A percentile compares a stretch with the other conserved stretches of the same genome.
phyloP scores from a whole-genome alignment of 2,113 vertebrate species.

The Arvicanthis niloticus region DNA sequence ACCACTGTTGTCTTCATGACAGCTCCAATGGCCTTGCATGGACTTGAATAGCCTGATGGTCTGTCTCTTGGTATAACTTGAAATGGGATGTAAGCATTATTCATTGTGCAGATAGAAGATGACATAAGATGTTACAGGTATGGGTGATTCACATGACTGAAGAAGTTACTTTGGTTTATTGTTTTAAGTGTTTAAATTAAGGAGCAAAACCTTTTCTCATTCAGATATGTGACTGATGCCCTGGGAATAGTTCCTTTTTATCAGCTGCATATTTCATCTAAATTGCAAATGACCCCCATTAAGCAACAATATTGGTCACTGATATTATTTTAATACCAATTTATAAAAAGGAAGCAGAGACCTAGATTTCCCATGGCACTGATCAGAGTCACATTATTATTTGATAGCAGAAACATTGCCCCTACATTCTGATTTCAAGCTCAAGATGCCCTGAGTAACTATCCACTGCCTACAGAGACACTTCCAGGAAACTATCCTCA shows the following conservation, averaged over 20 bases:
- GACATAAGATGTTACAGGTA: accelerated
- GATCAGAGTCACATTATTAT: neutral
- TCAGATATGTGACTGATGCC: neutral
- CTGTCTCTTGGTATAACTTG: neutral
- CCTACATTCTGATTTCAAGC: neutral
- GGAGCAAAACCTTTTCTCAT: neutral
- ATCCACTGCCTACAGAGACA: neutral
- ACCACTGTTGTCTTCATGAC: neutral
- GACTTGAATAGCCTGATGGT: accelerated
- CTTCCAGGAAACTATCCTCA: neutral
- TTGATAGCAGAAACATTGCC: neutral
- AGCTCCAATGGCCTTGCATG: neutral
- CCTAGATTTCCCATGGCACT: neutral
- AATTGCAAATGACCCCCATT: neutral
- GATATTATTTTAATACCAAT: neutral
- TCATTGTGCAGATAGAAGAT: no score
- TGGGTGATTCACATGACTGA: no score
- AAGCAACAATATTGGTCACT: no score
- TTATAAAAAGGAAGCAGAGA: neutral
- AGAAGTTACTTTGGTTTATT: no score
- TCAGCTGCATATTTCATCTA: neutral
- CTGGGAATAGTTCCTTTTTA: neutral
- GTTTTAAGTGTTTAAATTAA: neutral
- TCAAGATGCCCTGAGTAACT: accelerated
- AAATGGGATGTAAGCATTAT: accelerated